These are phyloP conservation scores for Athetis lepigone DNA, from an alignment of 2,888 invertebrate species.

Conservation along the genomic window DNA sequence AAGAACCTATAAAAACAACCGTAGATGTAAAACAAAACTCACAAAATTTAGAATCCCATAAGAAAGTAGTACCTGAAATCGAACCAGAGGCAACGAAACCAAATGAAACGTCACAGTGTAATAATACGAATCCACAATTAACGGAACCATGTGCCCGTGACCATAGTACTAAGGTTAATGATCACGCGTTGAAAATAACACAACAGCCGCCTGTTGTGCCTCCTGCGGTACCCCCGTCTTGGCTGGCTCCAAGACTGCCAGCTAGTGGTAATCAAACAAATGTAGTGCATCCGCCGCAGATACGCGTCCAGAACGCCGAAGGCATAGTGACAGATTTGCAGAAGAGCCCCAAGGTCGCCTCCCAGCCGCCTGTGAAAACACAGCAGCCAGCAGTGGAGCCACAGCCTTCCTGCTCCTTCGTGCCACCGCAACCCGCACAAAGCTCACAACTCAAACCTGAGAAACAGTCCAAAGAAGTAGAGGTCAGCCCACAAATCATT, in stretches of 20 bases:
- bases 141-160: slow-evolving; percentile 58
- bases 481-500: slow-evolving; percentile 82
- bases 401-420: slow-evolving; percentile 85
- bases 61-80: slow-evolving; percentile 49
- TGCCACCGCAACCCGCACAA: slow-evolving; percentile 70
- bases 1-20: slow-evolving; percentile 41
- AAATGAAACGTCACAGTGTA: slow-evolving; percentile 56
- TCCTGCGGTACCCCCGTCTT: slow-evolving; percentile 85
- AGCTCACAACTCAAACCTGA: slow-evolving; percentile 81
- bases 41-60: slow-evolving; percentile 50
- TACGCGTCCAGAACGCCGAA: slow-evolving; percentile 79
- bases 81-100: slow-evolving; percentile 57
- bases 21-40: slow-evolving; percentile 58
- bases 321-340: slow-evolving; percentile 68
- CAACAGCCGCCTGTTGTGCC: slow-evolving; percentile 76
- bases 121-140: slow-evolving; percentile 57
- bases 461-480: slow-evolving; percentile 85
- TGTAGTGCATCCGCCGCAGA: slow-evolving; percentile 77
- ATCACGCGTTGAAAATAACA: slow-evolving; percentile 63
- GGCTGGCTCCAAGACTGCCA: slow-evolving; percentile 76
- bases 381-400: slow-evolving; percentile 73
- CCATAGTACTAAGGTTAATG: slow-evolving; percentile 60
- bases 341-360: slow-evolving; percentile 70
- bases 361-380: slow-evolving; percentile 67
- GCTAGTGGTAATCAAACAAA: slow-evolving; percentile 64